Base-by-base conservation (phyloP, 2,797 vertebrate species). In the Crocidura indochinensis region DNA sequence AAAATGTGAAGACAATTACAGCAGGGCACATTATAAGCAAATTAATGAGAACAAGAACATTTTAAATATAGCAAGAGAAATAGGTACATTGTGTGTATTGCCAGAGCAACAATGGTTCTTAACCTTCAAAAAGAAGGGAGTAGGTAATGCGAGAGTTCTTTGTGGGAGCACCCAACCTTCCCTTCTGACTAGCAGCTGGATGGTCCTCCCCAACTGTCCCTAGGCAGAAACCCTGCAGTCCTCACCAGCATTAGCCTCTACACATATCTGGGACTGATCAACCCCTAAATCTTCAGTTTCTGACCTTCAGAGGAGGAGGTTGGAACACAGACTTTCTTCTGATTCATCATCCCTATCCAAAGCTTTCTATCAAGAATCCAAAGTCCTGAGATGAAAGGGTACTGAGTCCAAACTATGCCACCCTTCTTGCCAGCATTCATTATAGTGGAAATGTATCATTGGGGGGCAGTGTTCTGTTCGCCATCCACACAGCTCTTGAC, bases 41-140 rank as follows among this genome's bases (percentile, higher is more conserved):
- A 71, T 68, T 60, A 19, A 71, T 0, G 65, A 72, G 79, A 86
- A 80, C 8, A 31, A 44, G 69, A 80, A 90, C 75, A 24, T 47
- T 3, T 71, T 79, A 77, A 78, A 88, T 69, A 64, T n/a, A 67
- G 20, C 38, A 60, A 76, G 44, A 72, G 29, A 96, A 87, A 71
- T 71, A 81, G 75, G 68, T 10, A 44, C 24, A 31, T 69, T 65
- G 27, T 73, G 6, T 29, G 56, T 24, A 68, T 20, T 82, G 46
- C 56, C 56, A 80, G 62, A 89, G 17, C 24, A 29, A 2, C 29
- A 69, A 29, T 31, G 29, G 67, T 6, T 12, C 12, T n/a, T 2
- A 1, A 14, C 75, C n/a, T 22, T 29, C 60, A 53, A 0, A 73
- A 64, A 65, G 53, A 85, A 80, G 88, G 22, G 2, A 38, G 19